Evolutionary conservation across 2,888 invertebrate genomes (phyloP).

Genomic region (Periphyllus acericola): DNA sequence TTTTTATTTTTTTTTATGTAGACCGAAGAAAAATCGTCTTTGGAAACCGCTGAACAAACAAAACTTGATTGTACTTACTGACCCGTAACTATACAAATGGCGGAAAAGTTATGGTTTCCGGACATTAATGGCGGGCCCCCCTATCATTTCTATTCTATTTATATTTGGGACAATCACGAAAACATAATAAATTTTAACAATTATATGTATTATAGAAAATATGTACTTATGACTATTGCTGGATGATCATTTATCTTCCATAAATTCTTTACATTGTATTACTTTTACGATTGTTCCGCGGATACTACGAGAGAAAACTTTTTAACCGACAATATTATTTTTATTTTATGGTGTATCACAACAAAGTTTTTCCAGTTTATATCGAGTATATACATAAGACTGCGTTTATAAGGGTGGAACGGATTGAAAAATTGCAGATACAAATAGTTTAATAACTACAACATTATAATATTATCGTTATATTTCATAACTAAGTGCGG

Average conservation of each 20-base stretch:
- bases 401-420: neutral
- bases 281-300: neutral
- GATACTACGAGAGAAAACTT: neutral
- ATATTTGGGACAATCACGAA: conserved; percentile 27
- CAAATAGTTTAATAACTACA: too few species aligned
- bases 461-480: too few species aligned
- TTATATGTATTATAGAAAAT: conserved; percentile 13
- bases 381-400: too few species aligned
- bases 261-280: neutral
- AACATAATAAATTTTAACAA: conserved; percentile 41
- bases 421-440: too few species aligned
- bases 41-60: conserved; percentile 56
- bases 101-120: conserved; percentile 61
- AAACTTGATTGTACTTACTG: conserved; percentile 61
- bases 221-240: neutral
- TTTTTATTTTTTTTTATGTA: conserved; percentile 20
- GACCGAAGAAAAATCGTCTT: conserved; percentile 61
- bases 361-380: too few species aligned
- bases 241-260: conserved; percentile 35
- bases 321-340: neutral
- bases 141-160: conserved; percentile 33
- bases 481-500: too few species aligned
- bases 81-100: conserved; percentile 57
- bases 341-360: neutral
- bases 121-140: conserved; percentile 50